Evolutionary conservation across 2,113 vertebrate genomes (phyloP).

Genomic region (Salvelinus fontinalis): DNA sequence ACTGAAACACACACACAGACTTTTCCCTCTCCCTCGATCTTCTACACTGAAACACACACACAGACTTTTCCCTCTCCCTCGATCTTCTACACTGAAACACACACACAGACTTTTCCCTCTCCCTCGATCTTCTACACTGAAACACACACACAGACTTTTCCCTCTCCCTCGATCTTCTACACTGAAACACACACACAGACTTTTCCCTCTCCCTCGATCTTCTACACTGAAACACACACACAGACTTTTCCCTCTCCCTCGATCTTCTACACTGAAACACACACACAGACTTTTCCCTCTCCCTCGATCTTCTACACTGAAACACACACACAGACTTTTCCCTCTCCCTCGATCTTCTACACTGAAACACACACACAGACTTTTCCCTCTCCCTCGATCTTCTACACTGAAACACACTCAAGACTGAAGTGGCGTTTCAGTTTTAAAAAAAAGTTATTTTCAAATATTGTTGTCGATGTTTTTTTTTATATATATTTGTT

Average conservation of each 20-base stretch:
- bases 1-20: background rate
- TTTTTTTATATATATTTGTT: background rate
- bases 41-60: background rate
- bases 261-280: background rate
- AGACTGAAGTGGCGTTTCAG: background rate
- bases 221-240: background rate
- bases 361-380: background rate
- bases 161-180: background rate
- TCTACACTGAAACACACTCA: background rate
- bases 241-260: too few relatives aligned
- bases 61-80: too few relatives aligned
- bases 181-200: background rate
- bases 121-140: background rate
- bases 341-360: background rate
- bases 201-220: background rate
- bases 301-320: background rate
- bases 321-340: background rate
- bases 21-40: background rate
- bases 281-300: background rate
- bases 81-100: background rate
- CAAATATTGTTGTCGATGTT: constrained; percentile 3
- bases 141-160: background rate
- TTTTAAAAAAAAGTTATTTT: too few relatives aligned
- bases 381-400: background rate
- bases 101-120: too few relatives aligned